A percentile compares a stretch with the other conserved stretches of the same genome.
Evolutionary conservation across 1,140 invertebrate species (phyloP).

Genomic region (Drosophila aff.): DNA sequence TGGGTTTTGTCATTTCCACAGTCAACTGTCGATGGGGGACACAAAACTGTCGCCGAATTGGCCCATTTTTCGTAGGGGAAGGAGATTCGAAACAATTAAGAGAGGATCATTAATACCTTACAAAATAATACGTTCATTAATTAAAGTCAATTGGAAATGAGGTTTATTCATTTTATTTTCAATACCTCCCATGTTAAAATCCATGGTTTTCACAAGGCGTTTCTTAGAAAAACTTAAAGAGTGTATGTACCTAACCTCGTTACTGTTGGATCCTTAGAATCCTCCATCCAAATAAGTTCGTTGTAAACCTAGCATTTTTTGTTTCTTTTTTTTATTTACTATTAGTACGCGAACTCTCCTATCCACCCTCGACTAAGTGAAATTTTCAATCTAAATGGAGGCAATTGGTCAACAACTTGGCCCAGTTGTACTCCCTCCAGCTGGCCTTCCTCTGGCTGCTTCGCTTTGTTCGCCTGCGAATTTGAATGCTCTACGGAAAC

Average conservation of each 20-base stretch:
- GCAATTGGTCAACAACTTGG: constrained; percentile 58
- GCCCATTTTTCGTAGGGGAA: background rate
- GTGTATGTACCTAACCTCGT: too few species aligned
- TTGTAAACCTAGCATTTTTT: background rate
- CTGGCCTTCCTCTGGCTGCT: constrained; percentile 23
- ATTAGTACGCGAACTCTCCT: background rate
- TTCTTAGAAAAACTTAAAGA: too few species aligned
- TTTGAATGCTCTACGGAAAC: constrained; percentile 64
- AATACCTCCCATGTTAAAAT: too few species aligned
- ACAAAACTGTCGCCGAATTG: constrained; percentile 17
- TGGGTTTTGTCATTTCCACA: constrained; percentile 53
- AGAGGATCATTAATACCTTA: background rate
- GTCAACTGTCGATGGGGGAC: constrained; percentile 39
- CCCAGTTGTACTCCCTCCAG: constrained; percentile 48
- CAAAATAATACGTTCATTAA: background rate
- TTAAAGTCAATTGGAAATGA: too few species aligned
- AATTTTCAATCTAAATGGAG: constrained; percentile 51
- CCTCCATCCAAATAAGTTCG: background rate
- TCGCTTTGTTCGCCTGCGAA: constrained; percentile 36
- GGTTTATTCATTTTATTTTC: too few species aligned
- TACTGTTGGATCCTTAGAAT: background rate
- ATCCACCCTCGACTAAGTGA: constrained; percentile 34
- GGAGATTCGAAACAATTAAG: constrained; percentile 27
- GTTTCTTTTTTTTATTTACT: too few species aligned
- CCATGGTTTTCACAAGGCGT: too few species aligned